Conservation (phyloP, 2,888 invertebrate species). For the Lepas anatifera region DNA sequence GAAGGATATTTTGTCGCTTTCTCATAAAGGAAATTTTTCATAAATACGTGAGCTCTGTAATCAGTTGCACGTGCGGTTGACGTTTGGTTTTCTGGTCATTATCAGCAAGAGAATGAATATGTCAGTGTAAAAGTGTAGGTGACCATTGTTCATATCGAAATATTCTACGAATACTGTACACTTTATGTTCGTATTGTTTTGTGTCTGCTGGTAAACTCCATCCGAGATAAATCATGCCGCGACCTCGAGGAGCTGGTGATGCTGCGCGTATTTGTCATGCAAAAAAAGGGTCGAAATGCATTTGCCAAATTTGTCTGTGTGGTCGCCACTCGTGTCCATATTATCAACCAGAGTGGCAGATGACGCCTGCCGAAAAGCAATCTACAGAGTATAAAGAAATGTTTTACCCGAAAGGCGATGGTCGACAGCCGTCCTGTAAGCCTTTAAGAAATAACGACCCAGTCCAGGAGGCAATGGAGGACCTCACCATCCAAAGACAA, state of each 20-base stretch:
- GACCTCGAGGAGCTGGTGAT: neutral
- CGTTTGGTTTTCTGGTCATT: too few relatives aligned
- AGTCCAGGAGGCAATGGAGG: neutral
- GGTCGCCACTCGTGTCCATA: neutral
- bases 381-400: neutral
- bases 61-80: too few relatives aligned
- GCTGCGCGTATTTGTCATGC: neutral
- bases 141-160: too few relatives aligned
- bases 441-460: neutral
- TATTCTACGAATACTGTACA: too few relatives aligned
- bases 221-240: too few relatives aligned
- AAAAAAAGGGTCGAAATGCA: neutral
- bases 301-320: neutral
- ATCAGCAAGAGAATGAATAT: too few relatives aligned
- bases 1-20: too few relatives aligned
- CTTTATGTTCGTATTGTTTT: too few relatives aligned
- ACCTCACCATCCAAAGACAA: neutral
- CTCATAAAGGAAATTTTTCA: too few relatives aligned
- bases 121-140: too few relatives aligned
- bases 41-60: too few relatives aligned
- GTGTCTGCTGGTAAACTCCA: too few relatives aligned
- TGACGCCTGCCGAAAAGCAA: neutral
- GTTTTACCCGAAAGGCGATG: neutral
- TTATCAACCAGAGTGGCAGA: neutral
- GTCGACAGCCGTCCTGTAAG: neutral